These are phyloP conservation scores for Cremastobaeus sp. DNA, from an alignment of 2,888 invertebrate genomes.

Conservation along the genomic window DNA sequence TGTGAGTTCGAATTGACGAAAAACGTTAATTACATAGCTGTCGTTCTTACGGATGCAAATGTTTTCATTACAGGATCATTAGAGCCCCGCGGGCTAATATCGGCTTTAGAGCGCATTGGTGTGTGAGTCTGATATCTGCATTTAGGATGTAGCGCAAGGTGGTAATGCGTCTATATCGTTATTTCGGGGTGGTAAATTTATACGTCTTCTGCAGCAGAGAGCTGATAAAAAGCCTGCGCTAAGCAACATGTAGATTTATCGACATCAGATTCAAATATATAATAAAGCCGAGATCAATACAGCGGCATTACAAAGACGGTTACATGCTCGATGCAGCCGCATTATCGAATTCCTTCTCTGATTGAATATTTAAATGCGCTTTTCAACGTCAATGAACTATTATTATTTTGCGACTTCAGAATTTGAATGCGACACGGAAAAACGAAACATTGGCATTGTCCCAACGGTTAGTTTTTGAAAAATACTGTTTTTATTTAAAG, in stretches of 20 bases:
- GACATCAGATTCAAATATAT: neutral
- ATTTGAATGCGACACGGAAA: neutral
- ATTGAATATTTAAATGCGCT: too few relatives aligned
- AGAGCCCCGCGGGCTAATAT: too few relatives aligned
- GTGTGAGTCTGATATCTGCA: neutral
- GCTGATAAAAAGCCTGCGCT: slow-evolving; percentile 9
- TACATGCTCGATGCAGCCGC: neutral
- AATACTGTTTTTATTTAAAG: neutral
- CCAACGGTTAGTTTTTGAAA: neutral
- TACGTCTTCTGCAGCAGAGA: slow-evolving; percentile 1
- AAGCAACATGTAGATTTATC: slow-evolving; percentile 7
- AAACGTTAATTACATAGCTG: too few relatives aligned
- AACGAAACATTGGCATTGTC: neutral
- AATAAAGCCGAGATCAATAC: neutral
- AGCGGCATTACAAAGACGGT: neutral
- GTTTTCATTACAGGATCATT: too few relatives aligned
- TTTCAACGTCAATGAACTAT: too few relatives aligned
- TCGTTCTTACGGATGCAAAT: too few relatives aligned
- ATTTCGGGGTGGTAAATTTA: neutral
- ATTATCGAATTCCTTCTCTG: neutral
- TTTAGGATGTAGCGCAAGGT: neutral
- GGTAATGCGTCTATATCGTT: neutral
- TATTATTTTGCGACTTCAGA: too few relatives aligned
- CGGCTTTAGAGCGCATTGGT: too few relatives aligned
- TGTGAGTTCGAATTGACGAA: too few relatives aligned